Evolutionary conservation across 2,113 vertebrate species (phyloP), one percentile per base, ranked within the genome.

Genomic region (Phylloscopus whistleri): DNA sequence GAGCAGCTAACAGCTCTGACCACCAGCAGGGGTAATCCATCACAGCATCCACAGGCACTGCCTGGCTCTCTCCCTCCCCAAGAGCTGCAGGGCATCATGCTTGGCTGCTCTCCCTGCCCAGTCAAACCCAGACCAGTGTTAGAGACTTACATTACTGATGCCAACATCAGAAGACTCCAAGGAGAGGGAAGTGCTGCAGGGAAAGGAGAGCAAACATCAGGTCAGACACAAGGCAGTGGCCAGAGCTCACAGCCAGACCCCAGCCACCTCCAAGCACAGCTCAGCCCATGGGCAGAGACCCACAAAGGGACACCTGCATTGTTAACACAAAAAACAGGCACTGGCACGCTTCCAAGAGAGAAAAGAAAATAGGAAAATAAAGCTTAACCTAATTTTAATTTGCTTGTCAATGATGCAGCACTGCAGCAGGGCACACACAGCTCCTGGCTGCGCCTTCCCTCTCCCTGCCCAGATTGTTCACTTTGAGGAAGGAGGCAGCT

Each of bases 101-200:
- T 43, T 16, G 7, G 69, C 43, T 48, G 2, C 78, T 13, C 41
- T 44, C 22, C 46, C 19, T 64, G 2, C 56, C 60, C 3, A 28
- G 33, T 1, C 13, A 26, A 55, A n/a, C 55, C 46, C 10, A 9
- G 43, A 7, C 11, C 10, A 24, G n/a, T 7, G 7, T 4, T 1
- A 33, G 41, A 49, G n/a, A 96, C 97, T 97, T 63, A 97, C 97
- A 0, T 90, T 28, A 27, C 46, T 82, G 94, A 97, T 96, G 90
- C 96, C 95, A 49, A 91, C 63, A 0, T 90, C 90, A 14, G 97
- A 97, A 9, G 97, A 97, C 48, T 92, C 92, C 93, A 96, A 24
- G 66, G 55, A 75, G 62, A 97, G 31, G 28, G 58, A 46, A 37
- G 6, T 37, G 53, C 97, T 97, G 94, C 39, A 22, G 70, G 90